Base-by-base conservation (phyloP, 2,888 invertebrate species). In the Corbicula japonica region DNA sequence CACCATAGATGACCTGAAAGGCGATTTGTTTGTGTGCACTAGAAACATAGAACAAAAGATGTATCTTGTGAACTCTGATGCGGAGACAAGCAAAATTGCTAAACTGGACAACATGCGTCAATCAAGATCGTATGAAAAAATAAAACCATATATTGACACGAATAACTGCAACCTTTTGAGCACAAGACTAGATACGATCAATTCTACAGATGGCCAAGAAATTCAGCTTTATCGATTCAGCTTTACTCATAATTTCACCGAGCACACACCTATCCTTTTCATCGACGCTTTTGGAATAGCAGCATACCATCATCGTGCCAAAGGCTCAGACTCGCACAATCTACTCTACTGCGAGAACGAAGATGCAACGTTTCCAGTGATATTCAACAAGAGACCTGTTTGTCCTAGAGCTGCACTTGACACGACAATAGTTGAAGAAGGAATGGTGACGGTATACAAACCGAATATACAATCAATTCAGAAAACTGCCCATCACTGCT, bases 301-400 rank as follows among this genome's bases (percentile, higher is more conserved):
- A 12, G 65, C 65, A 18, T 65, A 34, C 50, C 65, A 65, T 21
- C 50, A 48, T 34, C 18, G 65, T 21, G 65, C 34, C 2, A 65
- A 65, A 34, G 23, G 32, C 10, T 5, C 65, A 8, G 48, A 65
- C 21, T 32, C 65, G 21, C 35, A 34, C 2, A 65, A 34, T 15
- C 18, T 50, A n/a, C 46, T 32, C 2, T 34, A 65, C 26, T 50
- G 65, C 23, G 65, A 65, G 12, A 65, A 65, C 23, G 32, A 65
- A 15, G 65, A 65, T 50, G 48, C 50, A 8, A 23, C 48, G 21
- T 65, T 65, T 50, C 65, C 65, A 6, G 65, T 65, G n/a, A 65
- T 65, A 32, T 65, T 65, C 35, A 65, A 65, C 32, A 65, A 50
- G 15, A 28, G 50, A 50, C 65, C 65, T 21, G 32, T 65, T 32